Conservation (phyloP, 2,888 invertebrate species). For the Campoplex capitator region DNA sequence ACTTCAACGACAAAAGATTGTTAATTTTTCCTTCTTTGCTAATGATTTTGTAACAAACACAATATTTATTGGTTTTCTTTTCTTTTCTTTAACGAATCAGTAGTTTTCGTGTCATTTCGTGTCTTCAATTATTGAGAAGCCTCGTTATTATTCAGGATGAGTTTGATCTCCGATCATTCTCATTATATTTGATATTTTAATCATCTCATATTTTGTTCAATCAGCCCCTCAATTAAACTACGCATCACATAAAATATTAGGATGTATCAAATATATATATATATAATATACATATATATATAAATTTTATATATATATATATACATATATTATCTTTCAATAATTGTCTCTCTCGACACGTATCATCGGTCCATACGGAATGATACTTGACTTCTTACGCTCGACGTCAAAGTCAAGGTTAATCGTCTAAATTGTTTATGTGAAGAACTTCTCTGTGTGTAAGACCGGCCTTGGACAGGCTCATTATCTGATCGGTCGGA, state of each 20-base stretch:
- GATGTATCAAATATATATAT: constrained; percentile 80
- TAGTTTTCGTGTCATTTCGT: neutral
- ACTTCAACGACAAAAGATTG: neutral
- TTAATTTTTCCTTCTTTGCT: neutral
- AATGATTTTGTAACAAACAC: neutral
- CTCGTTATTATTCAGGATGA: constrained; percentile 37
- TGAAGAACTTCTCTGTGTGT: constrained; percentile 96
- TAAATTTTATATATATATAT: constrained; percentile 53
- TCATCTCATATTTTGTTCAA: constrained; percentile 35
- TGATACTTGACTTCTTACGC: constrained; percentile 67
- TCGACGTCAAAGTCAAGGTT: constrained; percentile 80
- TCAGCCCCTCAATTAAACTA: constrained; percentile 63
- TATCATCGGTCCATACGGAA: constrained; percentile 69
- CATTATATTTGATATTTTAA: constrained; percentile 55
- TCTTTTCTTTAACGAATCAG: constrained; percentile 4
- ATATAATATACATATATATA: constrained; percentile 27
- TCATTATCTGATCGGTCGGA: constrained; percentile 85
- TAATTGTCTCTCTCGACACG: constrained; percentile 68
- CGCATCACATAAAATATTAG: constrained; percentile 77
- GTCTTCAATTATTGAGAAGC: constrained; percentile 41
- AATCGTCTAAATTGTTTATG: constrained; percentile 95
- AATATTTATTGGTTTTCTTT: too few relatives aligned
- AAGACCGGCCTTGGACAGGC: constrained; percentile 92
- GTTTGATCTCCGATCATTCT: constrained; percentile 45
- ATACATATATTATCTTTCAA: constrained; percentile 68